A percentile compares a stretch with the other conserved stretches of the same genome.
These are phyloP conservation scores for Onchidella celtica DNA, from an alignment of 2,888 invertebrate genomes.

Conservation along the genomic window DNA sequence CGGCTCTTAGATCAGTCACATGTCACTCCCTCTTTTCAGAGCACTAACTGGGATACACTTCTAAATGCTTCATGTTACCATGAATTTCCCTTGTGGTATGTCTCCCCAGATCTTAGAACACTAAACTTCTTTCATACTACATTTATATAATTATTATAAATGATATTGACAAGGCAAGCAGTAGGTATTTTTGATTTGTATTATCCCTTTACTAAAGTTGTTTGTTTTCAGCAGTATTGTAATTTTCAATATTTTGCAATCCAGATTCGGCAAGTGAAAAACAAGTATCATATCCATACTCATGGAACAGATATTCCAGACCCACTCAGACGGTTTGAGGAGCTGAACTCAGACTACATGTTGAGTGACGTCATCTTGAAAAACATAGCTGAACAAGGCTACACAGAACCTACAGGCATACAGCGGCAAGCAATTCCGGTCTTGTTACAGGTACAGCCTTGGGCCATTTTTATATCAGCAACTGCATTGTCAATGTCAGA, in stretches of 20 bases:
- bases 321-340: conserved; percentile 87
- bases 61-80: no score
- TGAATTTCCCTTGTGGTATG: no score
- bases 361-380: conserved; percentile 85
- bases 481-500: no score
- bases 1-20: no score
- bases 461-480: no score
- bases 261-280: conserved; percentile 87
- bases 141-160: not conserved
- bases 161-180: not conserved
- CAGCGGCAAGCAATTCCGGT: conserved; percentile 93
- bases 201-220: no score
- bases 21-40: no score
- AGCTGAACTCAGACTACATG: conserved; percentile 83
- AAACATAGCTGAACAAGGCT: conserved; percentile 83
- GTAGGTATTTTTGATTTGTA: conserved; percentile 7
- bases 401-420: conserved; percentile 75
- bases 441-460: conserved; percentile 85
- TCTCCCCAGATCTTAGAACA: no score
- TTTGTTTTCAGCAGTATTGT: no score
- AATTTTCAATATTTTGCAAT: no score
- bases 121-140: no score
- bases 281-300: conserved; percentile 88
- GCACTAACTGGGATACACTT: no score
- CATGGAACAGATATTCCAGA: conserved; percentile 90